Evolutionary conservation across 2,797 vertebrate species (phyloP).

Genomic region (Thamnophis elegans): DNA sequence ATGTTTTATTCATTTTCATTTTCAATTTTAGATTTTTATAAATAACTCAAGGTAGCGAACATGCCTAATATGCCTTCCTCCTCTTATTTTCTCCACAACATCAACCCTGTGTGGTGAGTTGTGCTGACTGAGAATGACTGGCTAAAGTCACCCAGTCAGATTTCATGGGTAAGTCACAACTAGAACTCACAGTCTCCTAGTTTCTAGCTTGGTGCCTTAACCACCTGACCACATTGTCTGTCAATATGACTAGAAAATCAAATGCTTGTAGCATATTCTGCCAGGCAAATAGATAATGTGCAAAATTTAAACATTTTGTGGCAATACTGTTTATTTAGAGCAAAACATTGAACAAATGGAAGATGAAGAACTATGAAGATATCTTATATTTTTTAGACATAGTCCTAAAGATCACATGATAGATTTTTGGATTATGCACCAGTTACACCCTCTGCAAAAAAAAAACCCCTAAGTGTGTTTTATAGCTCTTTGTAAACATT

Average conservation of each 20-base stretch:
- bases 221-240: background rate
- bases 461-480: constrained; percentile 13
- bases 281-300: constrained; percentile 40
- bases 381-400: constrained; percentile 4
- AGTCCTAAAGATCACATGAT: constrained; percentile 29
- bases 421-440: constrained; percentile 48
- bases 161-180: background rate
- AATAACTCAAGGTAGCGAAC: no score
- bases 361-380: background rate
- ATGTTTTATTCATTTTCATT: no score
- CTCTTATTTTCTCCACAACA: no score
- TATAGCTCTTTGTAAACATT: constrained; percentile 35
- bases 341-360: constrained; percentile 48
- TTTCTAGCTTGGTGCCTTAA: background rate
- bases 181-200: background rate
- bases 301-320: constrained; percentile 18
- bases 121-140: no score
- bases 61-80: no score
- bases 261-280: constrained; percentile 12
- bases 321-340: constrained; percentile 29
- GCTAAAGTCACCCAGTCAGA: background rate
- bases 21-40: no score
- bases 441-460: constrained; percentile 22
- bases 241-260: background rate
- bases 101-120: no score